Conservation (phyloP, 2,797 vertebrate species). For the Sciaenops ocellatus region DNA sequence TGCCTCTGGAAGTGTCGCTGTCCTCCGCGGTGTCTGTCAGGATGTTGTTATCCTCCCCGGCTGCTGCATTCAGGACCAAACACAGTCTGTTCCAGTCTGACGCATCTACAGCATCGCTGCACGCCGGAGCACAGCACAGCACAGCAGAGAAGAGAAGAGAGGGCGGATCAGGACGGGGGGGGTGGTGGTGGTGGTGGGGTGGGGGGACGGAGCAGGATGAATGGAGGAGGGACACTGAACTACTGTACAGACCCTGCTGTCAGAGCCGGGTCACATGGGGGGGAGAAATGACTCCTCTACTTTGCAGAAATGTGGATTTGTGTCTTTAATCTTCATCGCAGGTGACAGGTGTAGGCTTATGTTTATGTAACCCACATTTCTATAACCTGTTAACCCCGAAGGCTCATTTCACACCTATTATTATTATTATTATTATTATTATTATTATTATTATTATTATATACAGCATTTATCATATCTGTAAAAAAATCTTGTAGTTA, state of each 20-base stretch:
- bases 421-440: no score
- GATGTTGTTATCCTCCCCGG: conserved; percentile 40
- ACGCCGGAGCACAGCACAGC: not conserved
- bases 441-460: no score
- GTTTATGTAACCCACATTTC: conserved; percentile 53
- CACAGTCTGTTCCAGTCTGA: conserved; percentile 35
- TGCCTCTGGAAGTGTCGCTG: conserved; percentile 1
- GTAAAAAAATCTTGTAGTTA: no score
- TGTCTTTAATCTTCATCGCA: conserved; percentile 42
- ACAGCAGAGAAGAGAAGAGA: not conserved
- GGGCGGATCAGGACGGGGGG: conserved; percentile 19
- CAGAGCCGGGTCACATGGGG: conserved; percentile 43
- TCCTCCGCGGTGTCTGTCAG: conserved; percentile 41
- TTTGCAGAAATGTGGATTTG: conserved; percentile 41
- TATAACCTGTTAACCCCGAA: not conserved
- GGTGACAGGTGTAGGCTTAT: conserved; percentile 53
- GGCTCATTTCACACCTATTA: conserved; percentile 5
- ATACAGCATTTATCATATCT: no score
- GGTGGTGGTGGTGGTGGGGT: not conserved
- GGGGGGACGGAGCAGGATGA: not conserved
- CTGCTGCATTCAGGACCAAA: conserved; percentile 52
- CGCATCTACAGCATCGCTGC: conserved; percentile 56
- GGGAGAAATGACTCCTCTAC: not conserved
- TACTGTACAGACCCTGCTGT: conserved; percentile 21
- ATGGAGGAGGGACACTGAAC: conserved; percentile 17